Percentiles rank a stretch among this genome's conserved stretches.
These are phyloP conservation scores for Pempheris klunzingeri DNA, from an alignment of 2,797 vertebrate species.

Conservation along the genomic window DNA sequence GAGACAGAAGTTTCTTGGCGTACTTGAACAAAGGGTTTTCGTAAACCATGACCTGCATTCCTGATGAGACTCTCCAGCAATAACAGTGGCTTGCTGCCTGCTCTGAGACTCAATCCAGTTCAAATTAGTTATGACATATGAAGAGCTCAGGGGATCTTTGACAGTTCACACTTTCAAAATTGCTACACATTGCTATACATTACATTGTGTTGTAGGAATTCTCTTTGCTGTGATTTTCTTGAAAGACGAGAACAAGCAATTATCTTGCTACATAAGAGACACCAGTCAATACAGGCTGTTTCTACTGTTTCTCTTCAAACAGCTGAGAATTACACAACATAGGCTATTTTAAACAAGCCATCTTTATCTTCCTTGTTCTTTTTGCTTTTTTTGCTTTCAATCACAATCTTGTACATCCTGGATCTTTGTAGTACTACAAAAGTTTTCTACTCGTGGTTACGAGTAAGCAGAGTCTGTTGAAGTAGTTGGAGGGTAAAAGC, in stretches of 20 bases:
- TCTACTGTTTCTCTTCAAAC: conserved; percentile 37
- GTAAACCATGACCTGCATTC: conserved; percentile 60
- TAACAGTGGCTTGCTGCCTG: conserved; percentile 28
- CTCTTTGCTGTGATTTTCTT: neutral
- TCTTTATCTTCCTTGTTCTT: conserved; percentile 15
- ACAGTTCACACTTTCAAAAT: conserved; percentile 31
- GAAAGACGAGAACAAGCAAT: conserved; percentile 40
- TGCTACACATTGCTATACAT: too few relatives aligned
- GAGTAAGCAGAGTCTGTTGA: neutral
- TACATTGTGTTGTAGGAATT: conserved; percentile 39
- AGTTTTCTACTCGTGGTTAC: conserved; percentile 3
- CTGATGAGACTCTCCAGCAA: conserved; percentile 50
- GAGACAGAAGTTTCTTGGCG: conserved; percentile 66
- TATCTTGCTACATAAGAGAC: conserved; percentile 49
- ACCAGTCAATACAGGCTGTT: conserved; percentile 35
- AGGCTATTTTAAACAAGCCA: conserved; percentile 35
- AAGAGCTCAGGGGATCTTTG: conserved; percentile 39
- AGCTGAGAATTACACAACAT: conserved; percentile 32
- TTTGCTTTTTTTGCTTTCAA: conserved; percentile 7
- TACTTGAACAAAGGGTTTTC: conserved; percentile 63
- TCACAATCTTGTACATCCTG: conserved; percentile 11
- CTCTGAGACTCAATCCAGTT: conserved; percentile 46
- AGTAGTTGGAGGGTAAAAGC: neutral
- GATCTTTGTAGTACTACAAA: neutral
- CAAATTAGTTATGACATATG: conserved; percentile 52